A percentile compares a stretch with the other conserved stretches of the same genome.
These are phyloP conservation scores for Poeciliopsis gracilis DNA, from an alignment of 2,797 vertebrate species.

Conservation along the genomic window DNA sequence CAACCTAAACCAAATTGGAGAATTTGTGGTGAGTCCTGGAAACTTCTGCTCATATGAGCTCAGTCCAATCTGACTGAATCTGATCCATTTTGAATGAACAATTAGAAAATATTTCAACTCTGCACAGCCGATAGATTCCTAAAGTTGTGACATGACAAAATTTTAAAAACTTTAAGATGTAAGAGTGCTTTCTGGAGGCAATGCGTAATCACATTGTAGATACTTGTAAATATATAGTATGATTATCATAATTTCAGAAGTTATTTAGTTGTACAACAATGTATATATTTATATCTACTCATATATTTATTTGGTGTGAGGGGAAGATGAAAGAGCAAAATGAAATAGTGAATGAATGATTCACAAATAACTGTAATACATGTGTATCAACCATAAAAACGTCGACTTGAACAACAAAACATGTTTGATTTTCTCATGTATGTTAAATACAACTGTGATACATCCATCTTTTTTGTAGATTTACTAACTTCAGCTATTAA, in stretches of 20 bases:
- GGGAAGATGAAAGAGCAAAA: constrained; percentile 14
- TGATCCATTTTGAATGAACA: not conserved
- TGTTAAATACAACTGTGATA: constrained; percentile 17
- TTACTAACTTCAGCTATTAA: not conserved
- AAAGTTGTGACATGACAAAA: not conserved
- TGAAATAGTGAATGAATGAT: constrained; percentile 20
- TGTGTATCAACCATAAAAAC: constrained; percentile 32
- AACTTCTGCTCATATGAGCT: not conserved
- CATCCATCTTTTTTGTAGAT: not conserved
- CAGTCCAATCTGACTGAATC: not conserved
- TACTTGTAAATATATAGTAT: not conserved
- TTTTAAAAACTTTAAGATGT: not conserved
- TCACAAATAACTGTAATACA: constrained; percentile 27
- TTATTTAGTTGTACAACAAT: not conserved
- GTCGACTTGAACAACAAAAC: constrained; percentile 26
- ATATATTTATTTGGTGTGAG: not conserved
- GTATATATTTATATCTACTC: not conserved
- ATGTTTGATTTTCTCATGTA: constrained; percentile 59
- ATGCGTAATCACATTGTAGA: not conserved
- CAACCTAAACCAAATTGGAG: not conserved
- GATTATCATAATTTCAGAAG: not conserved
- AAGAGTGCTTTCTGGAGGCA: not conserved
- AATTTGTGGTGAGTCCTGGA: not conserved
- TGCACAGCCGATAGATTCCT: not conserved
- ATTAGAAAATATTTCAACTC: not conserved